Evolutionary conservation across 2,797 vertebrate species (phyloP).

Genomic region (Falco concolor): DNA sequence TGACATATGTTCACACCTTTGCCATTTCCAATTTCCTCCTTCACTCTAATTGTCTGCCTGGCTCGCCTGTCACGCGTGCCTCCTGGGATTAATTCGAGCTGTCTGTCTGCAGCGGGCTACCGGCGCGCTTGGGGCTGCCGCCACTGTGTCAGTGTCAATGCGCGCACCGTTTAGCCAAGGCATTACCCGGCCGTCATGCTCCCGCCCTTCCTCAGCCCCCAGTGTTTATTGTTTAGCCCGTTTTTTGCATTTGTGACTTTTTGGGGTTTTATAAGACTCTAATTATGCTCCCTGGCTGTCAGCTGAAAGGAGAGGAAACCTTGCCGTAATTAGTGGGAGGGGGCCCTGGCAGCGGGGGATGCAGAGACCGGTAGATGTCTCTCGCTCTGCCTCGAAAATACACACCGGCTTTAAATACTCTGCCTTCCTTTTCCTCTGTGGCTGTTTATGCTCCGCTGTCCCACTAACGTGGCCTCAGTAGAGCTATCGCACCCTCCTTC

Average conservation of each 20-base stretch:
- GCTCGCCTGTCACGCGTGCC: constrained; percentile 94
- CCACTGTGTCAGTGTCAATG: constrained; percentile 88
- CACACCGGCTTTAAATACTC: constrained; percentile 14
- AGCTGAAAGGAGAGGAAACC: constrained; percentile 58
- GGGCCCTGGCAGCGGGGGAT: constrained; percentile 22
- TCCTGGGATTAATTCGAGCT: constrained; percentile 98
- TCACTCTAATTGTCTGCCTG: constrained; percentile 97
- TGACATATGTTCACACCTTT: constrained; percentile 99
- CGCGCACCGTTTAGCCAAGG: constrained; percentile 82
- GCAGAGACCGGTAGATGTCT: constrained; percentile 67
- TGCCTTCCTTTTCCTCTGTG: constrained; percentile 21
- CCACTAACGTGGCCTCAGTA: not conserved
- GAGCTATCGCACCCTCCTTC: not conserved
- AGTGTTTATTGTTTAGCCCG: constrained; percentile 69
- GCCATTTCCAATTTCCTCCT: constrained; percentile 95
- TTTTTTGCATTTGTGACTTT: constrained; percentile 66
- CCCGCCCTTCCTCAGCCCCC: constrained; percentile 51
- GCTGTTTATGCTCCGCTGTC: not conserved
- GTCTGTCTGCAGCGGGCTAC: constrained; percentile 94
- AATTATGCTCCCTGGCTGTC: constrained; percentile 75
- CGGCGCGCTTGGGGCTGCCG: constrained; percentile 86
- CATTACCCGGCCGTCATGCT: constrained; percentile 80
- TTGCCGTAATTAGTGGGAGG: constrained; percentile 68
- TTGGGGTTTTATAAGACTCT: constrained; percentile 68
- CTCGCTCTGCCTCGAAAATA: constrained; percentile 53